A percentile compares a stretch with the other conserved stretches of the same genome.
Evolutionary conservation across 2,113 vertebrate genomes (phyloP).

Genomic region (Microcebus lehilahytsara): DNA sequence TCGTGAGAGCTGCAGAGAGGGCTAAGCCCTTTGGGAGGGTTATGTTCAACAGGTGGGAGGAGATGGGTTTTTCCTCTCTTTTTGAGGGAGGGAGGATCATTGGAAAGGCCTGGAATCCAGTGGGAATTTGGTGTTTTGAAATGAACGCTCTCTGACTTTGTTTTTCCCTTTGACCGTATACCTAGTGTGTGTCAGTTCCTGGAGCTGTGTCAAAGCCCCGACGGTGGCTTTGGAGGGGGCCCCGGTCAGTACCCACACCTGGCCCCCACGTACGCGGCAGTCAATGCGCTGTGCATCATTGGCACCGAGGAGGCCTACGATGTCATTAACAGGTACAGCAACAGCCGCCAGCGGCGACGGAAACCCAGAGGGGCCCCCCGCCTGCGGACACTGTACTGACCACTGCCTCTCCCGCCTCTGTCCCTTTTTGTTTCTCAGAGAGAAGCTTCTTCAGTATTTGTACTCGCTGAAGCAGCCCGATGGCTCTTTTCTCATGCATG

Average conservation of each 20-base stretch:
- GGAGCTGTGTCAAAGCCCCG: constrained; percentile 91
- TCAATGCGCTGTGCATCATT: constrained; percentile 96
- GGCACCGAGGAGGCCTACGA: constrained; percentile 94
- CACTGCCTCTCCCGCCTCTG: accelerated
- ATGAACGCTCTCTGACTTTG: constrained; percentile 30
- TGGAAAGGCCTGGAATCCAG: background rate
- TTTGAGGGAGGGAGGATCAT: background rate
- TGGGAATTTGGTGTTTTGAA: background rate
- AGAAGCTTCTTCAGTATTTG: constrained; percentile 95
- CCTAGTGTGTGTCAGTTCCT: constrained; percentile 94
- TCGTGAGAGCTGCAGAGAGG: background rate
- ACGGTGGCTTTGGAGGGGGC: constrained; percentile 94
- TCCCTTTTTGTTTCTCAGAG: constrained; percentile 80
- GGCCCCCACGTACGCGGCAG: constrained; percentile 95
- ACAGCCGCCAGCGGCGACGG: background rate
- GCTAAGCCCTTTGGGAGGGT: background rate
- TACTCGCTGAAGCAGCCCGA: constrained; percentile 93
- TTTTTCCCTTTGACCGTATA: background rate
- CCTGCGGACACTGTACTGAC: background rate
- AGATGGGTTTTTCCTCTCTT: background rate
- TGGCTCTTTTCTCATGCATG: constrained; percentile 97
- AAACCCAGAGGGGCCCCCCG: background rate
- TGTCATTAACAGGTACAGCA: constrained; percentile 91
- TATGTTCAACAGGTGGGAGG: background rate
- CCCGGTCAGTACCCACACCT: constrained; percentile 95